Base-by-base conservation (phyloP, 2,888 invertebrate species). In the Cynaeus angustus region DNA sequence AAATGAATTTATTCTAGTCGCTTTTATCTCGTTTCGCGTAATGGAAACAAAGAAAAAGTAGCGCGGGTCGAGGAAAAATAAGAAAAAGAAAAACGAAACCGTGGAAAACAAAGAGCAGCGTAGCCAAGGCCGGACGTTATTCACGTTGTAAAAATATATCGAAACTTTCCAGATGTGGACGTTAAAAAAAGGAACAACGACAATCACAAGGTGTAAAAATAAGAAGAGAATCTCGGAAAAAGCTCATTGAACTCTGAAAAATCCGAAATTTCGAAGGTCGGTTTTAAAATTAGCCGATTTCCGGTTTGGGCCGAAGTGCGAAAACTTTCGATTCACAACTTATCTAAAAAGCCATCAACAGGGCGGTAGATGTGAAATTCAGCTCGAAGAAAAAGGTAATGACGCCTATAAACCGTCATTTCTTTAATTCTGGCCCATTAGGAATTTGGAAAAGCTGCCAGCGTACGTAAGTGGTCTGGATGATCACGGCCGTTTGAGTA, bases 101-200 rank as follows among this genome's bases (percentile, higher is more conserved):
- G 38, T 1, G 56, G 41, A 56, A 59, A 59, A 59, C 46, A 46
- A 59, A 59, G 59, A 46, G 43, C 45, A 59, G 43, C 45, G 59
- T 46, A 10, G 28, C 59, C 46, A 46, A 59, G 59, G 59, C 21
- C 59, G 59, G 46, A 59, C 28, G 46, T 46, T 45, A 59, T 33
- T 46, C 41, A 41, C 21, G 41, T 16, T 16, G 21, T 43, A 56
- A 41, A 56, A 56, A 56, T 56, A 56, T 26, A 12, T 10, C 37
- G 10, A 14, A 55, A 55, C 9, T 55, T 52, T 30, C 55, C 55
- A 55, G 55, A 56, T 56, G 56, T 16, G 48, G 28, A 26, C 1
- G 48, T 46, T 46, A 46, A 50, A 28, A 26, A 59, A 59, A 46
- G 28, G 26, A 59, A 21, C 37, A 37, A 41, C 9, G 41, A 28